phyloP scores from a whole-genome alignment of 1,140 invertebrate genomes.

The Apis mellifera region Amel_HAv3.1 CM009931.2:10865501-10866000 shows the following conservation, averaged over 20 bases:
- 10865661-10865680: background rate
- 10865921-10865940: too few species aligned
- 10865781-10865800: slow-evolving; percentile 25
- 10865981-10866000: too few species aligned
- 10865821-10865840: background rate
- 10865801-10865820: background rate
- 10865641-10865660: background rate
- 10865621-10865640: background rate
- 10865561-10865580: background rate
- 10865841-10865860: background rate
- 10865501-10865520: background rate
- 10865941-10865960: too few species aligned
- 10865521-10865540: background rate
- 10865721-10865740: too few species aligned
- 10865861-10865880: background rate
- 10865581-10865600: background rate
- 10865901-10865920: too few species aligned
- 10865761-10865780: background rate
- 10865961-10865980: too few species aligned
- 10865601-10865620: background rate
- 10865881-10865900: too few species aligned
- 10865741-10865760: background rate
- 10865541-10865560: slow-evolving; percentile 30
- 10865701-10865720: background rate
- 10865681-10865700: background rate